Conservation (phyloP, 2,888 invertebrate genomes). For the Lepidochrysops patricia region DNA sequence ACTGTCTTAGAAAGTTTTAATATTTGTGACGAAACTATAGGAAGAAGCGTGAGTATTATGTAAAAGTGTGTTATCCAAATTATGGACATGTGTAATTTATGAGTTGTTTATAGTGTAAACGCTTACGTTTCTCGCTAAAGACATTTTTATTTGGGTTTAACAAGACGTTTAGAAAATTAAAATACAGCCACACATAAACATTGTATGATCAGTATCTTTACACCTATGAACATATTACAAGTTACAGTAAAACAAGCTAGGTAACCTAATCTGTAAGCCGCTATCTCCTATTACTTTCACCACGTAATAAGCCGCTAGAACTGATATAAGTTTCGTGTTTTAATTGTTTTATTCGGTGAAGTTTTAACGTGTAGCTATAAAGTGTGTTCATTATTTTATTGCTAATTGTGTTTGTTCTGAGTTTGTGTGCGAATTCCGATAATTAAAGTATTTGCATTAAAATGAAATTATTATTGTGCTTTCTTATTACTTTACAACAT, state of each 20-base stretch:
- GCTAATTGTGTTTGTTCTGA: conserved; percentile 28
- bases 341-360: conserved; percentile 32
- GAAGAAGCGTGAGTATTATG: too few species aligned
- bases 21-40: too few species aligned
- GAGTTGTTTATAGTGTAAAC: too few species aligned
- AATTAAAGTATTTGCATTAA: background rate
- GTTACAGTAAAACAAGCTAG: background rate
- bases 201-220: background rate
- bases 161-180: too few species aligned
- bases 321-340: conserved; percentile 32
- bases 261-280: background rate
- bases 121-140: too few species aligned
- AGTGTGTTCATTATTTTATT: conserved; percentile 30
- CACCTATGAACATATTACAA: too few species aligned
- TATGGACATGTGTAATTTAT: too few species aligned
- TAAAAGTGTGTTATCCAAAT: too few species aligned
- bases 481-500: too few species aligned
- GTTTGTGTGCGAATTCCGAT: background rate
- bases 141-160: too few species aligned
- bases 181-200: background rate
- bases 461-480: background rate
- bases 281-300: conserved; percentile 9
- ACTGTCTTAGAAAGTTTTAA: too few species aligned
- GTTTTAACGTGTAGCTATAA: conserved; percentile 30
- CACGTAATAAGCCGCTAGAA: conserved; percentile 22